Evolutionary conservation across 2,888 invertebrate genomes (phyloP), one percentile per base, ranked within the genome.

Genomic region (Sturmia bella): DNA sequence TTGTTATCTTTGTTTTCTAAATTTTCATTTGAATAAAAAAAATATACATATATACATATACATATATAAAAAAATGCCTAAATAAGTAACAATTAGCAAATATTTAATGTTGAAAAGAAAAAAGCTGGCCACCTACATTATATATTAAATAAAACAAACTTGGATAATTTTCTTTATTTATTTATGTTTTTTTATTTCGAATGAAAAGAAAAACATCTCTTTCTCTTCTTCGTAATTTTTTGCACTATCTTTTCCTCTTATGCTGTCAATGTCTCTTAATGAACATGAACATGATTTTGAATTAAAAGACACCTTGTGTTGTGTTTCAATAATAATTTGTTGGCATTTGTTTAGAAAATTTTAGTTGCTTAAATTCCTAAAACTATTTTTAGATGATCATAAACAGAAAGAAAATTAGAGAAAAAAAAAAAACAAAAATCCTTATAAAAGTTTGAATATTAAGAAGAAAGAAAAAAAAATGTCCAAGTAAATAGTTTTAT

Each of bases 281-380:
- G 61, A 61, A 57, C 72, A 77, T 82, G 82, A 74, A 45, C 82
- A 61, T 82, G 78, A 82, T 82, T 61, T 70, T 82, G 69, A 82
- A 66, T 74, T 63, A 12, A 6, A 61, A 82, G 68, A 79, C 59
- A 82, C 82, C 78, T 82, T 82, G 63, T 76, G 61, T 75, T 74
- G 54, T 74, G 54, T 74, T 75, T 70, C 50, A 68, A 78, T 74
- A 73, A 81, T 74, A 75, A 74, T 74, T 82, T 63, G 37, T 76
- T 82, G 78, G 74, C 78, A 78, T 74, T 78, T 82, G 74, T 75
- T 74, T 70, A 82, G 64, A 82, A 70, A 70, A 54, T 48, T 32
- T 70, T 69, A 45, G 64, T 52, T 54, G 64, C 56, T 63, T 13
- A 45, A 66, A 77, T 56, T 66, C 37, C 21, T 0, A 66, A 52